Evolutionary conservation across 2,797 vertebrate species (phyloP).

Genomic region (Enteromius radiatus): DNA sequence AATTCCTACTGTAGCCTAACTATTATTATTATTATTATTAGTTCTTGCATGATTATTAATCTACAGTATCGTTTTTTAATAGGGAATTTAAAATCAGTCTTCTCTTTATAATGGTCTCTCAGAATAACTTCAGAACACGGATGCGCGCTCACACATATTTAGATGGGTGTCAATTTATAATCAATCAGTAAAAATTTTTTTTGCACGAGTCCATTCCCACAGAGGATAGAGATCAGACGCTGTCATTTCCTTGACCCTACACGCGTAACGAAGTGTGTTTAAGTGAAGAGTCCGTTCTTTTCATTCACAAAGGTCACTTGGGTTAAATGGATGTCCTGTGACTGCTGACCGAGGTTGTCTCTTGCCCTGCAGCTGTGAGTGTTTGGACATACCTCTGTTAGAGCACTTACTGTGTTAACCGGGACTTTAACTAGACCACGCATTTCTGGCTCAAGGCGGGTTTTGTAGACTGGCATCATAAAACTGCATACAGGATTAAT

Average conservation of each 20-base stretch:
- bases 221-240: background rate
- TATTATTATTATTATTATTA: background rate
- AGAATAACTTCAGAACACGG: background rate
- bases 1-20: no score
- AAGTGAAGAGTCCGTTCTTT: slow-evolving; percentile 59
- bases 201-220: background rate
- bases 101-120: background rate
- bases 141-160: background rate
- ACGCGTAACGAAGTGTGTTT: slow-evolving; percentile 54
- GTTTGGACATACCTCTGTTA: background rate
- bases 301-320: slow-evolving; percentile 55
- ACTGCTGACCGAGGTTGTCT: slow-evolving; percentile 52
- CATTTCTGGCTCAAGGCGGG: background rate
- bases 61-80: background rate
- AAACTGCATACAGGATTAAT: background rate
- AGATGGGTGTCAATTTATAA: background rate
- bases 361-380: background rate
- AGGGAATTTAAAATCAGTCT: background rate
- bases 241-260: slow-evolving; percentile 56
- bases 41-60: background rate
- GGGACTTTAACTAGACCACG: background rate
- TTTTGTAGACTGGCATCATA: background rate
- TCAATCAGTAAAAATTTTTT: background rate
- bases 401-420: background rate
- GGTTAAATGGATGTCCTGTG: slow-evolving; percentile 59